A percentile compares a stretch with the other conserved stretches of the same genome.
phyloP scores from a whole-genome alignment of 2,113 vertebrate genomes.

The Ancistrus triradiatus region DNA sequence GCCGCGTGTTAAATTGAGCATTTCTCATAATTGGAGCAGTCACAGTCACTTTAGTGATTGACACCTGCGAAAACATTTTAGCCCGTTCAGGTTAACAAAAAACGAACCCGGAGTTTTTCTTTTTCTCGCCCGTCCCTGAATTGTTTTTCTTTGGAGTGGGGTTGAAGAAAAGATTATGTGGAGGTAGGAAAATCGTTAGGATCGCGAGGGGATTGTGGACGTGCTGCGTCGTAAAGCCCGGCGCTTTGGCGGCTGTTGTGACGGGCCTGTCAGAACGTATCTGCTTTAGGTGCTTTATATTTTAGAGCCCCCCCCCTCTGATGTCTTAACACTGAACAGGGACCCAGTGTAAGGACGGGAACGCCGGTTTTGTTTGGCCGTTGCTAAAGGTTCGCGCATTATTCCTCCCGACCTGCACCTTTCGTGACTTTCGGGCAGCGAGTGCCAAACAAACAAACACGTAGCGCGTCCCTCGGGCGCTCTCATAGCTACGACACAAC shows the following conservation, averaged over 20 bases:
- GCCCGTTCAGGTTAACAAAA: too few species aligned
- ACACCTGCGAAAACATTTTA: conserved; percentile 65
- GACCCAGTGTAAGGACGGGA: too few species aligned
- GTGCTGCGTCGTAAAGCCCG: conserved; percentile 16
- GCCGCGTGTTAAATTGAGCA: conserved; percentile 54
- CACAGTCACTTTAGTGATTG: conserved; percentile 65
- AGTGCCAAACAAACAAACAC: not conserved
- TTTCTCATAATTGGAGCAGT: conserved; percentile 59
- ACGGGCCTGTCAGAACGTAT: conserved; percentile 40
- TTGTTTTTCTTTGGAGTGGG: conserved; percentile 56
- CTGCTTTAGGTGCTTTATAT: conserved; percentile 39
- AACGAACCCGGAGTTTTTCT: conserved; percentile 46
- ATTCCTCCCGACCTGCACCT: not conserved
- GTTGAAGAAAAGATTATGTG: conserved; percentile 27
- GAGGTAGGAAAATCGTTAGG: conserved; percentile 46
- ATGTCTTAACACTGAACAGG: not conserved
- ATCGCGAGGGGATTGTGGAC: conserved; percentile 18
- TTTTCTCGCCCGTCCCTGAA: conserved; percentile 43
- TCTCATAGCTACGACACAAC: not conserved
- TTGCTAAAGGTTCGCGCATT: too few species aligned
- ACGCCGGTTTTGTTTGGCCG: too few species aligned
- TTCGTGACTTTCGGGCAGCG: not conserved
- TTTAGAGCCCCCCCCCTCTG: not conserved
- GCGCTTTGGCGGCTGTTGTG: conserved; percentile 50
- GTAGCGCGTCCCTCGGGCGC: not conserved